phyloP scores from a whole-genome alignment of 1,140 invertebrate species.

The Ips nitidus region DNA sequence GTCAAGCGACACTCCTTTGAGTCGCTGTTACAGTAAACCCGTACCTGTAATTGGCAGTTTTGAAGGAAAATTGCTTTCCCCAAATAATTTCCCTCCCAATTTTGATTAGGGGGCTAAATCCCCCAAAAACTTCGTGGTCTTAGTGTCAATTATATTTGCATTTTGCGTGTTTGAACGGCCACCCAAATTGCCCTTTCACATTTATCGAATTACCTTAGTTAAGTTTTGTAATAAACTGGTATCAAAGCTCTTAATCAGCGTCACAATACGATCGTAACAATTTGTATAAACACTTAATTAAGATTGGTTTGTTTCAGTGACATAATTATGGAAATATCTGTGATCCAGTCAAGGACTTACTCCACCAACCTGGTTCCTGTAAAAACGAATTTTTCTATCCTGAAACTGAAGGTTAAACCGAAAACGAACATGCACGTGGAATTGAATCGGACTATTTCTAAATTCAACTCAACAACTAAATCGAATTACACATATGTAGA shows the following conservation, averaged over 20 bases:
- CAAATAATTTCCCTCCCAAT: too few relatives aligned
- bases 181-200: too few relatives aligned
- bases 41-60: too few relatives aligned
- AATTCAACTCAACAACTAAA: conserved; percentile 33
- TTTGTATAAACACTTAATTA: background rate
- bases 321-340: conserved; percentile 51
- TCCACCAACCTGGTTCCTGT: conserved; percentile 40
- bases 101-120: too few relatives aligned
- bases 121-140: too few relatives aligned
- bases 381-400: conserved; percentile 41
- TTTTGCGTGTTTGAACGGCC: too few relatives aligned
- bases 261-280: background rate
- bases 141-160: too few relatives aligned
- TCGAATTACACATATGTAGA: conserved; percentile 34
- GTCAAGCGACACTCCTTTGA: too few relatives aligned
- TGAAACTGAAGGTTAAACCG: conserved; percentile 27
- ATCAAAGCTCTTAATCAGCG: background rate
- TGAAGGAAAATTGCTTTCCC: too few relatives aligned
- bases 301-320: conserved; percentile 32
- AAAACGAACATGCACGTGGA: conserved; percentile 23
- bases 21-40: too few relatives aligned
- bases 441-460: conserved; percentile 26
- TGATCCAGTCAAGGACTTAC: conserved; percentile 49
- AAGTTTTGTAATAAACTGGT: too few relatives aligned
- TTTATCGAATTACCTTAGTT: too few relatives aligned